Conservation (phyloP, 2,797 vertebrate species). For the Huso huso region DNA sequence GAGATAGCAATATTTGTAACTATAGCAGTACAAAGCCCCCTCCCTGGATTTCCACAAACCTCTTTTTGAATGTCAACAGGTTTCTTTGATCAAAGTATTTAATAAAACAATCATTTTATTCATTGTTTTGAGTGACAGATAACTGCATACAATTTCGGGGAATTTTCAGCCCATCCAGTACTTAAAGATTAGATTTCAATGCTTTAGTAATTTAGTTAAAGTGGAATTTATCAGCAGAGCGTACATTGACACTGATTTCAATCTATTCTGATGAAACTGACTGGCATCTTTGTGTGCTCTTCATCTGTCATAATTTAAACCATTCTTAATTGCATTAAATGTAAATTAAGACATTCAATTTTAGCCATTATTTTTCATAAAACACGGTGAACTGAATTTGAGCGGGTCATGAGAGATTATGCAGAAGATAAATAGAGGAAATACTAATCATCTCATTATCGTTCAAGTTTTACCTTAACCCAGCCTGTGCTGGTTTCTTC, state of each 20-base stretch:
- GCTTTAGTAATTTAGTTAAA: slow-evolving; percentile 88
- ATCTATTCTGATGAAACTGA: slow-evolving; percentile 80
- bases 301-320: slow-evolving; percentile 96
- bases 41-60: too few relatives aligned
- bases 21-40: too few relatives aligned
- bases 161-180: slow-evolving; percentile 74
- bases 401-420: slow-evolving; percentile 81
- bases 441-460: slow-evolving; percentile 63
- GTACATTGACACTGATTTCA: slow-evolving; percentile 68
- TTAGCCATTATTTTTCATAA: slow-evolving; percentile 97
- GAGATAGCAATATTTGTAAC: too few relatives aligned
- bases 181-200: slow-evolving; percentile 75
- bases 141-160: slow-evolving; percentile 52
- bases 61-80: too few relatives aligned
- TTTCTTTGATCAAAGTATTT: too few relatives aligned
- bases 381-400: slow-evolving; percentile 90
- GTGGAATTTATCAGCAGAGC: slow-evolving; percentile 70
- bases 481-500: slow-evolving; percentile 8
- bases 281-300: slow-evolving; percentile 83
- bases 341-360: slow-evolving; percentile 98
- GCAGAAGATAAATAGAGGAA: slow-evolving; percentile 76
- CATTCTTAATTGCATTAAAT: slow-evolving; percentile 97
- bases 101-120: too few relatives aligned
- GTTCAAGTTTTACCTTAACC: slow-evolving; percentile 57
- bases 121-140: slow-evolving; percentile 39